These are phyloP conservation scores for Tenthredo amoena DNA, from an alignment of 2,888 invertebrate genomes.

Conservation along the genomic window DNA sequence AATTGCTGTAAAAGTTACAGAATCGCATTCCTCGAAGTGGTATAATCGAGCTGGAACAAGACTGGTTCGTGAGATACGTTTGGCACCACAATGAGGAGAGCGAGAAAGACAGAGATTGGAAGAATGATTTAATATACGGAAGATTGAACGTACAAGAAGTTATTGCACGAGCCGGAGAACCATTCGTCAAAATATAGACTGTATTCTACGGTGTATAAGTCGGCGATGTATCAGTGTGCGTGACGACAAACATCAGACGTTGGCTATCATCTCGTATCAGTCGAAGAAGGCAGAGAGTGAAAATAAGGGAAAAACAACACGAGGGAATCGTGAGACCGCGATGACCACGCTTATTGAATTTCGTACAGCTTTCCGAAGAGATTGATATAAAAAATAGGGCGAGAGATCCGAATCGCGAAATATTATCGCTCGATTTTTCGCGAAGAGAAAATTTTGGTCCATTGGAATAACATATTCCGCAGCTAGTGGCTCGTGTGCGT, in stretches of 20 bases:
- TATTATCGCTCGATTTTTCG: background rate
- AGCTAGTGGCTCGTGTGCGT: background rate
- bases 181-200: conserved; percentile 8
- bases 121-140: conserved; percentile 15
- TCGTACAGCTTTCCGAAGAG: background rate
- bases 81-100: background rate
- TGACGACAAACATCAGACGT: conserved; percentile 15
- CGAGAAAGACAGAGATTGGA: background rate
- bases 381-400: background rate
- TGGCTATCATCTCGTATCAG: conserved; percentile 2
- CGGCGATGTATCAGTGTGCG: conserved; percentile 2
- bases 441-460: background rate
- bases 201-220: background rate
- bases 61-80: too few relatives aligned
- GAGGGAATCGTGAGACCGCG: background rate
- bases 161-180: conserved; percentile 18
- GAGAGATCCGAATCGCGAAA: background rate
- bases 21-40: background rate
- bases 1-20: background rate
- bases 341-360: conserved; percentile 25
- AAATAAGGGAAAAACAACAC: background rate
- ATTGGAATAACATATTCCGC: background rate
- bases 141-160: conserved; percentile 22
- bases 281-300: background rate
- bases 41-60: background rate